Evolutionary conservation across 2,113 vertebrate genomes (phyloP), one percentile per base, ranked within the genome.

Genomic region (Epinephelus moara): DNA sequence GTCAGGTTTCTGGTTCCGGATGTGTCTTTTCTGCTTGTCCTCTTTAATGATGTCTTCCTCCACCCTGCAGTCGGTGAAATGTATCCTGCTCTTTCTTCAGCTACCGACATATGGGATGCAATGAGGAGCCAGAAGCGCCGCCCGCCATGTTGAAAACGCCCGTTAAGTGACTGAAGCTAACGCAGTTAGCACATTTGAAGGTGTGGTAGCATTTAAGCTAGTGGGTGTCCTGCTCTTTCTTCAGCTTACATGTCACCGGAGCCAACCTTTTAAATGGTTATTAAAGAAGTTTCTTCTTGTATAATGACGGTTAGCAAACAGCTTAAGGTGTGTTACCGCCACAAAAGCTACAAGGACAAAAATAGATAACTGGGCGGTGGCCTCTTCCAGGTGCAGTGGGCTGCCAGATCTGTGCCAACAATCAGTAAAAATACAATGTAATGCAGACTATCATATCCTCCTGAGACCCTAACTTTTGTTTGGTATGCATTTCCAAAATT

Each of bases 41-140:
- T 63, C 14, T 1, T 1, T 15, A 19, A 1, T 14, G 42, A 2
- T 19, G 19, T 59, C 14, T 63, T 40, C 47, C 18, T 53, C 7
- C 50, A 25, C 47, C 4, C 8, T 73, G 21, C 11, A 42, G 61
- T 60, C 23, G 7, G 50, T 23, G 52, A 21, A 17, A 23, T 0
- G 13, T 21, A 8, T 21, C 30, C 52, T 27, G 42, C 61, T 60
- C 50, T 25, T 55, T 42, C 30, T 69, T 70, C 63, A 23, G 70
- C 75, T 19, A 5, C 25, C 1, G 15, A 13, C 4, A 4, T 9
- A 40, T 42, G 42, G 8, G 9, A 42, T 0, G 3, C 11, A 4
- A 2, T 1, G n/a, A 30, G 25, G 4, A 27, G 57, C 15, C 30
- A 0, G 2, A 37, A 7, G 6, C 33, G 6, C 33, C 1, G 1